Conservation (phyloP, 1,140 invertebrate genomes). For the Drosophila ogumai region DNA sequence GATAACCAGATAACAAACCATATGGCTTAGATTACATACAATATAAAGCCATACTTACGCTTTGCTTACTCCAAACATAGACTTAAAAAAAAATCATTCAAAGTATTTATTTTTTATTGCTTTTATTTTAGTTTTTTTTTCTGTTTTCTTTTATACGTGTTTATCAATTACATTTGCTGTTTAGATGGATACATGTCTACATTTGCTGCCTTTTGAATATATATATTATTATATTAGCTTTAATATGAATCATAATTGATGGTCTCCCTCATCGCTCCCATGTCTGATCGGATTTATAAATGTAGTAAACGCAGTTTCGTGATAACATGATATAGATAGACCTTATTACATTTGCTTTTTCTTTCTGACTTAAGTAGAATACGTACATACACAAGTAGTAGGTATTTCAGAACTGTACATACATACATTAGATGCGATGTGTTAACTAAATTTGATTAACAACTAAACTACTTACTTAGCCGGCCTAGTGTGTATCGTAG, state of each 20-base stretch:
- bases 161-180: conserved; percentile 78
- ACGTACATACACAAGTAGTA: conserved; percentile 37
- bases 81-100: neutral
- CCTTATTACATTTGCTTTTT: conserved; percentile 45
- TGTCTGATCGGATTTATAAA: conserved; percentile 68
- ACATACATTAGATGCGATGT: conserved; percentile 70
- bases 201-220: conserved; percentile 67
- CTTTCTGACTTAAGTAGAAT: conserved; percentile 46
- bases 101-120: conserved; percentile 40
- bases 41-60: neutral
- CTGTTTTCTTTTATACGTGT: conserved; percentile 51
- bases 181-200: conserved; percentile 72
- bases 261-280: conserved; percentile 36
- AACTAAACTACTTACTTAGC: conserved; percentile 70
- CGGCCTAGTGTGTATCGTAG: conserved; percentile 47
- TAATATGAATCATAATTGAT: conserved; percentile 54
- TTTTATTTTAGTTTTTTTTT: conserved; percentile 49
- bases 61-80: neutral
- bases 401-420: conserved; percentile 61
- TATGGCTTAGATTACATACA: no score
- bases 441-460: conserved; percentile 74
- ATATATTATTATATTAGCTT: conserved; percentile 40
- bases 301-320: conserved; percentile 80
- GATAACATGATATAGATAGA: conserved; percentile 76
- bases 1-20: neutral